Evolutionary conservation across 1,140 invertebrate genomes (phyloP).

Genomic region (Yoshiicerus persimilis): DNA sequence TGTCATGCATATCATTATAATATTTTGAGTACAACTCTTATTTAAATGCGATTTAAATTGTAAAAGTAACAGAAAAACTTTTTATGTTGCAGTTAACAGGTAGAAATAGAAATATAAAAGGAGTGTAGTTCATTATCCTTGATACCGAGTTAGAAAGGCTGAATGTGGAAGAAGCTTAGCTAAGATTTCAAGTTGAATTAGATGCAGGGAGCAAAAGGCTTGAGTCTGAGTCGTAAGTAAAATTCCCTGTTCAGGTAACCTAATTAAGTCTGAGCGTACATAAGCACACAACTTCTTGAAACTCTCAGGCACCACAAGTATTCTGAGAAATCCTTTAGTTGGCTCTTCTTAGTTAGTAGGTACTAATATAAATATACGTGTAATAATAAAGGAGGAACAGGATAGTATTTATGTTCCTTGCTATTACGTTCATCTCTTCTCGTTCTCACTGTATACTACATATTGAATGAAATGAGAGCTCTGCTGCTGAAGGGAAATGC

Average conservation of each 20-base stretch:
- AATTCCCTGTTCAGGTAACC: not conserved
- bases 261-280: not conserved
- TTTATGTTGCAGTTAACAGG: not conserved
- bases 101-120: not conserved
- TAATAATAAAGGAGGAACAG: not conserved
- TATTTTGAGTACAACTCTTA: not conserved
- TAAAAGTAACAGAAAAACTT: no score
- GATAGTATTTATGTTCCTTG: not conserved
- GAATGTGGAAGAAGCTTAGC: not conserved
- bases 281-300: not conserved
- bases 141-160: not conserved
- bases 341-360: not conserved
- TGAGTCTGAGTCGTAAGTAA: not conserved
- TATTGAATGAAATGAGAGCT: not conserved
- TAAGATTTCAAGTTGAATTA: not conserved
- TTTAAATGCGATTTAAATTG: not conserved
- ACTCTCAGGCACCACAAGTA: not conserved
- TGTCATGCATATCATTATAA: not conserved
- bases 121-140: not conserved
- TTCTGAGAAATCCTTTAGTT: not conserved
- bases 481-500: not conserved
- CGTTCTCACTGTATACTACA: not conserved
- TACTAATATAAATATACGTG: not conserved
- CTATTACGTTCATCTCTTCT: not conserved
- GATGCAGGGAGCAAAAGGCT: not conserved